Evolutionary conservation across 53 echinoderm and acorn worm species (phyloP).

Genomic region (Patiria pectinifera): DNA sequence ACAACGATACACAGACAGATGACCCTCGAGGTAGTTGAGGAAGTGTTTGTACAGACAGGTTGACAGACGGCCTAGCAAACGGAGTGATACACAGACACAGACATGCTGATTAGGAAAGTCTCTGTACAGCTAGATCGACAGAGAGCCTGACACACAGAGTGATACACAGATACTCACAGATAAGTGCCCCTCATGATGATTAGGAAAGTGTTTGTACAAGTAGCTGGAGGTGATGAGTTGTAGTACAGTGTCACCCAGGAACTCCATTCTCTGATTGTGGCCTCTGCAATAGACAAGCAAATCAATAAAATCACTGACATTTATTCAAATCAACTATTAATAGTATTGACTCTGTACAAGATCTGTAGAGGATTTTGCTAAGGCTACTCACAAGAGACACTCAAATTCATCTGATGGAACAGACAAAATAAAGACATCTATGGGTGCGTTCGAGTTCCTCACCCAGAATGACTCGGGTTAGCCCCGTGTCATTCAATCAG

Average conservation of each 20-base stretch:
- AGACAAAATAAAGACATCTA: too few relatives aligned
- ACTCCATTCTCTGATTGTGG: slow-evolving; percentile 94
- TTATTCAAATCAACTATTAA: neutral
- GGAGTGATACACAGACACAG: slow-evolving; percentile 68
- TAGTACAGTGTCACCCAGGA: slow-evolving; percentile 93
- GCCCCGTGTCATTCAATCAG: too few relatives aligned
- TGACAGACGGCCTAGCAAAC: neutral
- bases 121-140: neutral
- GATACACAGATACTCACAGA: slow-evolving; percentile 76
- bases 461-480: too few relatives aligned
- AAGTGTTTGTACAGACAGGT: neutral
- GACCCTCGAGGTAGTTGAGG: neutral
- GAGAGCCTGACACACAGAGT: neutral
- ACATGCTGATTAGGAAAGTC: neutral
- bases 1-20: slow-evolving; percentile 50
- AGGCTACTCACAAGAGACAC: too few relatives aligned
- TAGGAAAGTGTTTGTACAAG: slow-evolving; percentile 92
- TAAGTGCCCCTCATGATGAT: slow-evolving; percentile 97
- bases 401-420: too few relatives aligned
- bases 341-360: neutral
- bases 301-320: slow-evolving; percentile 22
- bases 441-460: too few relatives aligned
- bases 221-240: slow-evolving; percentile 91
- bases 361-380: too few relatives aligned
- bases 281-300: slow-evolving; percentile 71